A percentile compares a stretch with the other conserved stretches of the same genome.
These are phyloP conservation scores for Bombus turneri DNA, from an alignment of 1,140 invertebrate genomes.

Conservation along the genomic window DNA sequence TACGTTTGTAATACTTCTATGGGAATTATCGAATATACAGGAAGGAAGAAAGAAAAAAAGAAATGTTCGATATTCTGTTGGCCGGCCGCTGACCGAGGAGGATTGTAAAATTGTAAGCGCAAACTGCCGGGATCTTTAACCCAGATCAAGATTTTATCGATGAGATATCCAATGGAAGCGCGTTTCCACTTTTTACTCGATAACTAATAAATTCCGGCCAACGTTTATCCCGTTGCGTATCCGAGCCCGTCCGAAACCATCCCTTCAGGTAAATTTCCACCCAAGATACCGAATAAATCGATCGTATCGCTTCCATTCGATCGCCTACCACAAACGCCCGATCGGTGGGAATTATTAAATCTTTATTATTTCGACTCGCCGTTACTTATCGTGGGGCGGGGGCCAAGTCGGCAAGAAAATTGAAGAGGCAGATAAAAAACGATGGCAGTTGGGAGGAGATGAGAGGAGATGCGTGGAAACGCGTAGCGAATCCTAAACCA, in stretches of 20 bases:
- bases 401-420: neutral
- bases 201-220: conserved; percentile 17
- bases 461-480: conserved; percentile 23
- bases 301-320: neutral
- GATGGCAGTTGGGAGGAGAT: neutral
- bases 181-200: conserved; percentile 25
- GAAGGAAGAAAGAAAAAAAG: neutral
- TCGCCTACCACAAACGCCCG: neutral
- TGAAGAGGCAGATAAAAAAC: conserved; percentile 13
- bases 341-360: conserved; percentile 13
- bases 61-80: neutral
- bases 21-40: conserved; percentile 28
- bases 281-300: conserved; percentile 5
- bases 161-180: conserved; percentile 4
- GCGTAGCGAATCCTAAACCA: conserved; percentile 42
- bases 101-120: conserved; percentile 50
- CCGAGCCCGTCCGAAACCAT: neutral
- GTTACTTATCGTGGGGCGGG: neutral
- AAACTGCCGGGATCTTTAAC: conserved; percentile 35
- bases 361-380: neutral
- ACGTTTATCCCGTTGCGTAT: conserved; percentile 4
- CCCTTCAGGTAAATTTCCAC: conserved; percentile 10
- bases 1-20: neutral
- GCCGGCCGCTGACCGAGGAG: neutral
- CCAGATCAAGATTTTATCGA: conserved; percentile 47